Conservation (phyloP, 2,113 vertebrate genomes). For the Cephalopholis sonnerati region DNA sequence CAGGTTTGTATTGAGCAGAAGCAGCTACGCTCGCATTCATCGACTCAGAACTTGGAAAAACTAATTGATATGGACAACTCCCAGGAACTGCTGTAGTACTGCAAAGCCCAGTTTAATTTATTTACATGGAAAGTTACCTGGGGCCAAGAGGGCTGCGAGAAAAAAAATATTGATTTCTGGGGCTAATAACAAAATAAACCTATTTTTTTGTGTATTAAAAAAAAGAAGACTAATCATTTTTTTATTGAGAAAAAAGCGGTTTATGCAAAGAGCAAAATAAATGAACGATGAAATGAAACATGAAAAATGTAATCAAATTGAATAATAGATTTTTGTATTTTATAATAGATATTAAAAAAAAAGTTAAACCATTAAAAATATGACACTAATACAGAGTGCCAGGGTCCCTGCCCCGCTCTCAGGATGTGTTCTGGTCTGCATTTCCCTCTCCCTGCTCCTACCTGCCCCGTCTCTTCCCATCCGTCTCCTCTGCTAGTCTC, state of each 20-base stretch:
- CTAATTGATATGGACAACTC: conserved; percentile 52
- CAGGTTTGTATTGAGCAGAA: conserved; percentile 40
- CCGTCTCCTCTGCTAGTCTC: conserved; percentile 52
- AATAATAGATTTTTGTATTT: conserved; percentile 21
- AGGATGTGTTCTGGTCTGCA: conserved; percentile 55
- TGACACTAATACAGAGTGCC: conserved; percentile 38
- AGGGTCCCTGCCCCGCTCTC: conserved; percentile 31
- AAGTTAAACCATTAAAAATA: conserved; percentile 13
- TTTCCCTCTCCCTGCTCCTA: conserved; percentile 32
- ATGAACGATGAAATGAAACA: conserved; percentile 5
- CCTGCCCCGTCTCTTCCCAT: conserved; percentile 66
- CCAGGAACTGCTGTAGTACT: conserved; percentile 13
- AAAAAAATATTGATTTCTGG: conserved; percentile 23
- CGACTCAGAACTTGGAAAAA: conserved; percentile 45
- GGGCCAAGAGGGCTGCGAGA: not conserved
- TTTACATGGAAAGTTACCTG: conserved; percentile 20
- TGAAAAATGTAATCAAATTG: not conserved
- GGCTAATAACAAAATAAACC: conserved; percentile 42
- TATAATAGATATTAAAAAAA: conserved; percentile 3
- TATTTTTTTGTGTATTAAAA: not conserved
- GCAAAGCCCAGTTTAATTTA: conserved; percentile 39
- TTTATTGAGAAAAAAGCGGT: conserved; percentile 16
- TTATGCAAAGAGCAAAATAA: conserved; percentile 26
- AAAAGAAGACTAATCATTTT: conserved; percentile 35
- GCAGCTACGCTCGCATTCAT: conserved; percentile 21